These are phyloP conservation scores for Dendrocincla fuliginosa DNA, from an alignment of 2,797 vertebrate genomes.

Conservation along the genomic window DNA sequence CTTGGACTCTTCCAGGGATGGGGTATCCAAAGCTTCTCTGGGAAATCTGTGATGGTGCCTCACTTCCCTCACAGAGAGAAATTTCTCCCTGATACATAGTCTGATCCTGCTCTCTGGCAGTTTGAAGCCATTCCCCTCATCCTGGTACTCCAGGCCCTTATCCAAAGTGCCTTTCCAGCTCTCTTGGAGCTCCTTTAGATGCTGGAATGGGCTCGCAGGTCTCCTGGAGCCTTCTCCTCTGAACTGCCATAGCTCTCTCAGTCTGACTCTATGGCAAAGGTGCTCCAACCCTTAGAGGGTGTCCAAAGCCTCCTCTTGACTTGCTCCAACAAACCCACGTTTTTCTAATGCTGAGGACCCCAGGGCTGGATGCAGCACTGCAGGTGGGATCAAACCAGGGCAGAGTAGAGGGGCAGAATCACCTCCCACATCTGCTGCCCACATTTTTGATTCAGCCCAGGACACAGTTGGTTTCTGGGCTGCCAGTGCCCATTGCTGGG, in stretches of 20 bases:
- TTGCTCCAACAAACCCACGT: neutral
- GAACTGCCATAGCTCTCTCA: neutral
- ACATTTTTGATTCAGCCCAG: neutral
- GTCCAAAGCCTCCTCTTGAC: neutral
- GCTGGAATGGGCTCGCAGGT: neutral
- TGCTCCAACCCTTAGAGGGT: accelerated
- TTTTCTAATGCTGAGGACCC: neutral
- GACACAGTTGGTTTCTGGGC: neutral
- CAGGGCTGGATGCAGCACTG: neutral
- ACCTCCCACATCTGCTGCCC: neutral
- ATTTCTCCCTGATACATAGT: neutral
- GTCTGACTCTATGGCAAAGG: neutral
- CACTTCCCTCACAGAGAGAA: neutral
- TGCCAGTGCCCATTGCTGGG: neutral
- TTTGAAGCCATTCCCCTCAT: neutral
- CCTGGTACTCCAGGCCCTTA: accelerated
- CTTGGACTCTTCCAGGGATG: neutral
- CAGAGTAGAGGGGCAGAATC: neutral
- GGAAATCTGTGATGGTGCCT: neutral
- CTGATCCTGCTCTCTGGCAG: neutral
- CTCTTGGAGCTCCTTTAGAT: neutral
- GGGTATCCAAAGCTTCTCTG: neutral
- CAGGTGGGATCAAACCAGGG: neutral
- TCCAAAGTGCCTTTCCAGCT: neutral
- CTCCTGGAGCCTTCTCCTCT: neutral